These are phyloP conservation scores for Xiphophorus maculatus DNA, from an alignment of 2,113 vertebrate species.

Conservation along the genomic window DNA sequence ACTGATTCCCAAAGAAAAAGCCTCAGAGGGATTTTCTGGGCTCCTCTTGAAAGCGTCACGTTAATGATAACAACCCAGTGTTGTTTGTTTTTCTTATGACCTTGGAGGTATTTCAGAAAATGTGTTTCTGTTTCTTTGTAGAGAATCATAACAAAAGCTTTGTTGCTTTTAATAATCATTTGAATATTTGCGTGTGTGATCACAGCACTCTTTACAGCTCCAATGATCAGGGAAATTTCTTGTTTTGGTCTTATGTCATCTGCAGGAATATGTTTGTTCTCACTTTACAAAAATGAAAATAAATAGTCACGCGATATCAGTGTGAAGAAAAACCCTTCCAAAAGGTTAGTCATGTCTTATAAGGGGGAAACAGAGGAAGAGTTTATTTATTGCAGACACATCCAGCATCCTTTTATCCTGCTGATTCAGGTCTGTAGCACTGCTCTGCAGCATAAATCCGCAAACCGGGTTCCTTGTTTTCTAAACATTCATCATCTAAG, in stretches of 20 bases:
- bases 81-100: slow-evolving; percentile 62
- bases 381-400: slow-evolving; percentile 63
- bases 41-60: slow-evolving; percentile 47
- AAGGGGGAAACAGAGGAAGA: slow-evolving; percentile 51
- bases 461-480: slow-evolving; percentile 30
- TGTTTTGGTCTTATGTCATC: slow-evolving; percentile 37
- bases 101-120: slow-evolving; percentile 45
- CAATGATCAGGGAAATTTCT: slow-evolving; percentile 58
- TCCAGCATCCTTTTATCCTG: slow-evolving; percentile 36
- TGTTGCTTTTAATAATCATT: slow-evolving; percentile 21
- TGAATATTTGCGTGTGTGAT: not conserved
- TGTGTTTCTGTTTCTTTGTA: slow-evolving; percentile 37
- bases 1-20: slow-evolving; percentile 44
- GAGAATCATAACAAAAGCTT: slow-evolving; percentile 37
- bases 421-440: slow-evolving; percentile 72
- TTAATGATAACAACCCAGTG: slow-evolving; percentile 52
- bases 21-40: slow-evolving; percentile 55
- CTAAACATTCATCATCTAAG: slow-evolving; percentile 37
- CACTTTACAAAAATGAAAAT: slow-evolving; percentile 18
- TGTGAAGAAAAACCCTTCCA: slow-evolving; percentile 25
- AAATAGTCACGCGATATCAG: slow-evolving; percentile 27
- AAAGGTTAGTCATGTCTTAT: slow-evolving; percentile 23
- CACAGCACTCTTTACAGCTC: slow-evolving; percentile 26
- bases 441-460: slow-evolving; percentile 60
- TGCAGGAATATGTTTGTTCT: slow-evolving; percentile 13